Percentiles rank a stretch among this genome's conserved stretches.
These are phyloP conservation scores for Nipponacmea schrenckii DNA, from an alignment of 2,888 invertebrate genomes.

Conservation along the genomic window DNA sequence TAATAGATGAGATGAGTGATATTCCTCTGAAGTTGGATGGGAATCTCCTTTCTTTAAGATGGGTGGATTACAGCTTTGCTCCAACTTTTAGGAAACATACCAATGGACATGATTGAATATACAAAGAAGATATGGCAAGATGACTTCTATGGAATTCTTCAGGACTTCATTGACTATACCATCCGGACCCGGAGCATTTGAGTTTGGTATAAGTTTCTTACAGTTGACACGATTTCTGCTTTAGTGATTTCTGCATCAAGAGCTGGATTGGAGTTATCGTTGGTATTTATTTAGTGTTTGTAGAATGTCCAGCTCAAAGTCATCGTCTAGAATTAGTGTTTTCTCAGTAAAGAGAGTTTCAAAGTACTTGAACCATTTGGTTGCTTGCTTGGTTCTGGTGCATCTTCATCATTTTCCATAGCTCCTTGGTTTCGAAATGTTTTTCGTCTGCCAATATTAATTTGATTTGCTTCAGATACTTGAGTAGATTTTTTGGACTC, in stretches of 20 bases:
- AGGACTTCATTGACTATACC: constrained; percentile 19
- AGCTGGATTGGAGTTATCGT: neutral
- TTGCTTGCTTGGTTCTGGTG: neutral
- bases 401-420: neutral
- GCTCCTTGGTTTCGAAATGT: neutral
- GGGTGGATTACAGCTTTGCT: neutral
- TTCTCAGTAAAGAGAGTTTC: neutral
- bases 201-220: neutral
- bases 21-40: constrained; percentile 7
- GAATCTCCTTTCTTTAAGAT: neutral
- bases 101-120: neutral
- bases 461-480: too few relatives aligned
- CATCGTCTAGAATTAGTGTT: neutral
- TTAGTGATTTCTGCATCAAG: neutral
- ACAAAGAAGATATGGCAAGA: neutral
- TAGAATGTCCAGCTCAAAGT: neutral
- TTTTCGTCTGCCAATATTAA: neutral
- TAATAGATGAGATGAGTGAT: neutral
- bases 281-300: neutral
- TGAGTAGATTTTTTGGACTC: neutral
- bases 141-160: constrained; percentile 5
- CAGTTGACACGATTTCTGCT: neutral
- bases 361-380: neutral
- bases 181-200: constrained; percentile 1
- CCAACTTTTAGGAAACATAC: constrained; percentile 5